A percentile compares a stretch with the other conserved stretches of the same genome.
These are phyloP conservation scores for Gobiocypris rarus DNA, from an alignment of 2,113 vertebrate genomes.

Conservation along the genomic window DNA sequence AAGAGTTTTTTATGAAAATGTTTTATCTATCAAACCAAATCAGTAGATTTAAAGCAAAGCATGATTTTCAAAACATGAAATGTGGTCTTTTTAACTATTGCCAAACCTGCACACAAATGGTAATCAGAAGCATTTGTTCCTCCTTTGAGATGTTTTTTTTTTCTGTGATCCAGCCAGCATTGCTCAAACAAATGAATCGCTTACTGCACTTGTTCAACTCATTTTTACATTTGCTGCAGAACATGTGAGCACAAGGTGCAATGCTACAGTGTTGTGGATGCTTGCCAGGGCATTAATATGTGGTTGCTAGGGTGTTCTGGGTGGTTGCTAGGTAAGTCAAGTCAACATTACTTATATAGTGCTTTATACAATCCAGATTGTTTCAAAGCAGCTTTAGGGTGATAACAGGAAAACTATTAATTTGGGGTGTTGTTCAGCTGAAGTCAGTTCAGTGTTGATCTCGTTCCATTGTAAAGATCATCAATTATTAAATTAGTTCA, in stretches of 20 bases:
- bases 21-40: background rate
- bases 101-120: background rate
- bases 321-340: background rate
- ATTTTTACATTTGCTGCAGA: background rate
- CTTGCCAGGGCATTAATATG: background rate
- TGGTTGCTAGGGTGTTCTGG: background rate
- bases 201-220: background rate
- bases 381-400: too few relatives aligned
- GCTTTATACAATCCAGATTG: too few relatives aligned
- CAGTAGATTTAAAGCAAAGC: background rate
- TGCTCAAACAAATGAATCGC: background rate
- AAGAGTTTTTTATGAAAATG: background rate
- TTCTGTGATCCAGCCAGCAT: background rate
- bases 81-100: background rate
- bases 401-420: too few relatives aligned
- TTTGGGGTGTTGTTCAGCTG: too few relatives aligned
- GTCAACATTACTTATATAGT: too few relatives aligned
- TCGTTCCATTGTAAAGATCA: too few relatives aligned
- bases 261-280: background rate
- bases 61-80: background rate
- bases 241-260: background rate
- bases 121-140: slow-evolving; percentile 6
- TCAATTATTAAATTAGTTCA: too few relatives aligned
- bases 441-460: too few relatives aligned
- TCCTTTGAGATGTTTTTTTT: background rate